phyloP scores from a whole-genome alignment of 2,113 vertebrate genomes.

The Barnardius zonarius region DNA sequence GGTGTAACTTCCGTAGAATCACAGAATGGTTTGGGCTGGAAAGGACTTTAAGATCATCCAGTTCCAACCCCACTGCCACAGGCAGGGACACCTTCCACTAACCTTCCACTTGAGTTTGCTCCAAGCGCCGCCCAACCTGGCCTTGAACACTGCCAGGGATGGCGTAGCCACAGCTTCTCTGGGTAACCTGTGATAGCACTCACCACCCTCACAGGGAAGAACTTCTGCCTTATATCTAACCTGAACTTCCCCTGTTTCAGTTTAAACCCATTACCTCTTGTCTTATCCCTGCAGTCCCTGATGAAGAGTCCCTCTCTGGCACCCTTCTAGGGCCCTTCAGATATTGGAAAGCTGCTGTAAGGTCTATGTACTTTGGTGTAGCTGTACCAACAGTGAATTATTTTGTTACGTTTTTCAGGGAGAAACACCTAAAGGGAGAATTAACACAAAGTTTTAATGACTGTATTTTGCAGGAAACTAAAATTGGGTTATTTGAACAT shows the following conservation, averaged over 20 bases:
- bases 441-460: not conserved
- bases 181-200: not conserved
- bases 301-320: not conserved
- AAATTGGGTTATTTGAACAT: not conserved
- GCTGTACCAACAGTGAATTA: not conserved
- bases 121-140: fast-evolving
- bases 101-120: not conserved
- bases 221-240: not conserved
- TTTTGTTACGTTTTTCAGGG: not conserved
- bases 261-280: not conserved
- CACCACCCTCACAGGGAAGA: not conserved
- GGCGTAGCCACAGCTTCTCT: not conserved
- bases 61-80: not conserved
- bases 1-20: not conserved
- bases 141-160: not conserved
- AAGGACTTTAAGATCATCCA: not conserved
- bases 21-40: not conserved
- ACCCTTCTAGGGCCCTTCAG: not conserved
- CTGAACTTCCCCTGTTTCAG: not conserved
- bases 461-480: not conserved
- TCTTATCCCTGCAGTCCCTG: not conserved
- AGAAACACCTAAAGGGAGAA: not conserved
- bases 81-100: not conserved
- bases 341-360: not conserved
- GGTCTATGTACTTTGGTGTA: not conserved